Conservation (phyloP, 2,888 invertebrate genomes). For the Nycteola revayana region DNA sequence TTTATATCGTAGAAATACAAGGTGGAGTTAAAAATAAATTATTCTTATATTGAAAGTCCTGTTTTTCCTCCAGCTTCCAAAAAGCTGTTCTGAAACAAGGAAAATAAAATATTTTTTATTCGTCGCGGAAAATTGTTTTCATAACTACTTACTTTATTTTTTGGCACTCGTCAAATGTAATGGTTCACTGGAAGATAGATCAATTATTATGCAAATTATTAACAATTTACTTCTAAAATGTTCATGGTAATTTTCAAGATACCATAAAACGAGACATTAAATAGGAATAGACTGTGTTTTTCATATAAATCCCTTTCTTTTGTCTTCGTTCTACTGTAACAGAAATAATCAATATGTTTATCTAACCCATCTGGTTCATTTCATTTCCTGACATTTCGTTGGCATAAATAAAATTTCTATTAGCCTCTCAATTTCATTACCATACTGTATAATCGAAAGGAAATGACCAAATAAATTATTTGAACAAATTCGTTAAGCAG, state of each 20-base stretch:
- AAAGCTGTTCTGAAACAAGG: no score
- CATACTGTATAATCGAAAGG: slow-evolving; percentile 19
- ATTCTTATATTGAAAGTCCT: no score
- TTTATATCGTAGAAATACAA: no score
- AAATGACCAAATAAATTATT: slow-evolving; percentile 26
- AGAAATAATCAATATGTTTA: slow-evolving; percentile 39
- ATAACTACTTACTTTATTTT: no score
- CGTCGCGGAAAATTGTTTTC: no score
- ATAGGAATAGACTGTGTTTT: slow-evolving; percentile 25
- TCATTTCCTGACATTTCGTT: slow-evolving; percentile 33
- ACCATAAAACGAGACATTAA: slow-evolving; percentile 28
- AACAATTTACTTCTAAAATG: no score
- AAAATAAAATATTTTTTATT: no score
- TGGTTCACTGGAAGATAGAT: no score
- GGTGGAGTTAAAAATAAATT: no score
- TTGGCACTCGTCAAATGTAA: no score
- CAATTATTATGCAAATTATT: no score
- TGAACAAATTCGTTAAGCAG: slow-evolving; percentile 14
- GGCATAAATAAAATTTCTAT: slow-evolving; percentile 35
- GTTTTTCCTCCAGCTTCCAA: no score
- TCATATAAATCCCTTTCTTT: slow-evolving; percentile 34
- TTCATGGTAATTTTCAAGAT: slow-evolving; percentile 20
- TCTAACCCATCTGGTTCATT: slow-evolving; percentile 25
- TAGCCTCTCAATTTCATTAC: slow-evolving; percentile 34
- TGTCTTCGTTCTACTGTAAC: slow-evolving; percentile 26